Percentiles rank a stretch among this genome's conserved stretches.
These are phyloP conservation scores for Lepus oiostolus DNA, from an alignment of 2,797 vertebrate species.

Conservation along the genomic window DNA sequence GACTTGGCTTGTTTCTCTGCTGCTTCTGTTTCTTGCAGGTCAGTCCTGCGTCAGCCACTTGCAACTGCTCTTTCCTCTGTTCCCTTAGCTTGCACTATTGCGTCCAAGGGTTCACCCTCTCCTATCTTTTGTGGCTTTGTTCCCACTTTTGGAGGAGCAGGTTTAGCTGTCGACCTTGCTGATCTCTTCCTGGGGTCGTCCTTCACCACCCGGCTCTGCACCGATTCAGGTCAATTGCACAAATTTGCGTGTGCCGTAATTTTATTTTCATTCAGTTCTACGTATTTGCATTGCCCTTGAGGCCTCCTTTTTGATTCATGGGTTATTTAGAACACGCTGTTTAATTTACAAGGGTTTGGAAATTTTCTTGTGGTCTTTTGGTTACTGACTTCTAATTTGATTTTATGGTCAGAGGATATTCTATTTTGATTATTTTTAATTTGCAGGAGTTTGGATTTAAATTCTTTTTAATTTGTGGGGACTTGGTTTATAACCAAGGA, in stretches of 20 bases:
- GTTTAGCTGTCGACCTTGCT: too few relatives aligned
- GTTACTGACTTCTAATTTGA: not conserved
- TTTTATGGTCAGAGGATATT: not conserved
- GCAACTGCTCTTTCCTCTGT: too few relatives aligned
- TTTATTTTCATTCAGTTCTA: not conserved
- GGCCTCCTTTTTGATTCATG: too few relatives aligned
- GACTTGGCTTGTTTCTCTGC: too few relatives aligned
- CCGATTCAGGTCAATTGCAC: not conserved
- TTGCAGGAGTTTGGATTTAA: not conserved
- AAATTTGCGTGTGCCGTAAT: not conserved
- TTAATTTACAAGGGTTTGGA: not conserved
- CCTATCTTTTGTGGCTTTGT: too few relatives aligned
- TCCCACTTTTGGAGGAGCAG: too few relatives aligned
- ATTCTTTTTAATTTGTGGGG: not conserved
- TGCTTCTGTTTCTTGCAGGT: too few relatives aligned
- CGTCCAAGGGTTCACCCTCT: too few relatives aligned
- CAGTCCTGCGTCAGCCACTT: too few relatives aligned
- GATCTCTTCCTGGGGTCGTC: too few relatives aligned
- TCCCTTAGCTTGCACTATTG: too few relatives aligned
- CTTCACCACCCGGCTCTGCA: too few relatives aligned
- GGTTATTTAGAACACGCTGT: not conserved
- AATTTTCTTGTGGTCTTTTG: not conserved
- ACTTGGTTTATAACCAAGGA: not conserved
- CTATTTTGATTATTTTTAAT: not conserved
- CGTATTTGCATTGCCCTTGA: not conserved